Base-by-base conservation (phyloP, 2,113 vertebrate species). In the Eurystomus gularis region DNA sequence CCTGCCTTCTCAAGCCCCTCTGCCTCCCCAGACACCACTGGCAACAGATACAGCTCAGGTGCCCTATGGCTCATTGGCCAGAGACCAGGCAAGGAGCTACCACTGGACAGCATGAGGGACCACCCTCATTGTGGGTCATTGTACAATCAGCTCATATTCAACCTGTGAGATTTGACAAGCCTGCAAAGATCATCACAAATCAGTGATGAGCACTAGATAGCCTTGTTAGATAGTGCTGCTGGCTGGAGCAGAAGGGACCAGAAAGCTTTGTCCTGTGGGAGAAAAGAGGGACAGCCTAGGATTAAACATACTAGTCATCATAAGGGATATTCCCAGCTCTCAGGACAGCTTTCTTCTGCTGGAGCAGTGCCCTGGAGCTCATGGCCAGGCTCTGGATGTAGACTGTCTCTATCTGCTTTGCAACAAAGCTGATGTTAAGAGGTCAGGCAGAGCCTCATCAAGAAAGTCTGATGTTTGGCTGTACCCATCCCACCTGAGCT, bases 111-210 rank as follows among this genome's bases (percentile, higher is more conserved):
- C 12, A 9, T 3, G 33, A 81, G 31, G 15, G 35, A 39, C 6
- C 48, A 28, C 10, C n/a, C 5, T 42, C 2, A 0, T 20, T 13
- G 15, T 17, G 61, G 37, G 31, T 7, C 46, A 8, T 21, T 17
- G n/a, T 6, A 1, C 9, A 23, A 10, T 17, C 61, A 39, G 17
- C 2, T 66, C 46, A 35, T 16, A 3, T 42, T 17, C 37, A 39
- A 4, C 37, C 12, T 2, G 0, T 20, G 40, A 28, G 28, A 26
- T 14, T 13, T 13, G 6, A 9, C 48, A 66, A 37, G 3, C 10
- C 42, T 77, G 44, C 7, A 11, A 46, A 28, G 17, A 16, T 13
- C 1, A 0, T 26, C 42, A 64, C 7, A 49, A n/a, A 23, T 18
- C 60, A 69, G 9, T 1, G 0, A 31, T 6, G 12, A 26, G 23